A percentile compares a stretch with the other conserved stretches of the same genome.
phyloP scores from a whole-genome alignment of 1,140 invertebrate species.

The Drosophila pallidifrons region DNA sequence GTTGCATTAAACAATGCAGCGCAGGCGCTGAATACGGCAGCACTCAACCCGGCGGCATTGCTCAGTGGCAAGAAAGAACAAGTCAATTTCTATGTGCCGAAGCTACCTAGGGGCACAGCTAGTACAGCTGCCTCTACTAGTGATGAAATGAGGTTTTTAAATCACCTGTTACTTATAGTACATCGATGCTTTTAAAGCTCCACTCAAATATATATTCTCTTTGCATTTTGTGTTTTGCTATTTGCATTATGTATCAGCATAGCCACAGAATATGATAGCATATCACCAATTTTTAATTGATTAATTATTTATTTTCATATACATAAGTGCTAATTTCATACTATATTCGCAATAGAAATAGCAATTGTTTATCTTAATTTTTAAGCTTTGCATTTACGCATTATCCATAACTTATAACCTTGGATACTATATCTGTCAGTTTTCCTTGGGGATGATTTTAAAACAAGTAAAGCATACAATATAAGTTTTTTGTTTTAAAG shows the following conservation, averaged over 20 bases:
- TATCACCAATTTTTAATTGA: background rate
- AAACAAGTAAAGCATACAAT: no score
- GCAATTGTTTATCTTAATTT: no score
- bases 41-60: conserved; percentile 76
- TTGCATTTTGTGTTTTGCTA: conserved; percentile 18
- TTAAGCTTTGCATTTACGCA: no score
- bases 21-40: conserved; percentile 77
- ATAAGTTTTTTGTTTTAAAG: no score
- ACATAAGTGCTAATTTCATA: background rate
- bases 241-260: conserved; percentile 7
- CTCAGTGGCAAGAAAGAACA: conserved; percentile 81
- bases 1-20: conserved; percentile 80
- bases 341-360: no score
- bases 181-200: conserved; percentile 9
- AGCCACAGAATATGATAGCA: background rate
- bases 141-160: conserved; percentile 82
- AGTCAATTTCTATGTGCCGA: conserved; percentile 80
- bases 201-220: conserved; percentile 11
- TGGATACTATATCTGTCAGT: no score
- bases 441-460: no score
- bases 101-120: conserved; percentile 68
- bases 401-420: no score
- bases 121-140: conserved; percentile 35
- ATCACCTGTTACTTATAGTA: conserved; percentile 23
- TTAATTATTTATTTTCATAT: background rate